Percentiles rank a stretch among this genome's conserved stretches.
phyloP scores from a whole-genome alignment of 2,113 vertebrate species.

The Tringa solitaria region DNA sequence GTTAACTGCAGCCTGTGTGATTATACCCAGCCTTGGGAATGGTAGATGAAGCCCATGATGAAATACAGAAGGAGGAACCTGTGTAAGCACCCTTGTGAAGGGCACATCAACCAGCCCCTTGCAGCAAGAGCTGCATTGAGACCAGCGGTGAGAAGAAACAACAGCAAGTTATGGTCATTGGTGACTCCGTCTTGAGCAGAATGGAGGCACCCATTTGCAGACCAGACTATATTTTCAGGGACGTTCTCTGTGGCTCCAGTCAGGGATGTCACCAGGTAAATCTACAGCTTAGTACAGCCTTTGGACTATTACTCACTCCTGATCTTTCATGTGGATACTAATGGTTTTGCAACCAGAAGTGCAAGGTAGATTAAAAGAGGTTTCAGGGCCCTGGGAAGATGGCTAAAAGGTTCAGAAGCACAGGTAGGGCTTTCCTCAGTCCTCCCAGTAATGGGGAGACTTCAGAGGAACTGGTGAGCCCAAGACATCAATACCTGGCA shows the following conservation, averaged over 20 bases:
- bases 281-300: not conserved
- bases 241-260: not conserved
- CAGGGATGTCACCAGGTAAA: not conserved
- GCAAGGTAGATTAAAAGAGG: not conserved
- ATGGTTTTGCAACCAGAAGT: not conserved
- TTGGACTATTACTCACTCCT: not conserved
- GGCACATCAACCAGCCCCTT: not conserved
- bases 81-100: not conserved
- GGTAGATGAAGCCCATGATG: accelerated
- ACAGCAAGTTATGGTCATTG: not conserved
- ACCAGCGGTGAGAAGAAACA: accelerated
- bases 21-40: too few relatives aligned
- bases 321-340: not conserved
- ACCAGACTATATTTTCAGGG: not conserved
- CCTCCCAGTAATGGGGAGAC: not conserved
- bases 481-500: not conserved
- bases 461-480: not conserved
- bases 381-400: not conserved
- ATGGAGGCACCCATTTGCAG: not conserved
- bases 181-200: not conserved
- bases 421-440: not conserved
- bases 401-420: not conserved
- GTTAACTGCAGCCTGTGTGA: not conserved
- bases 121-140: not conserved
- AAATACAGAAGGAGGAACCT: not conserved